Evolutionary conservation across 35 echinoderm and acorn worm species (phyloP).

Genomic region (Holothuria glaberrima): DNA sequence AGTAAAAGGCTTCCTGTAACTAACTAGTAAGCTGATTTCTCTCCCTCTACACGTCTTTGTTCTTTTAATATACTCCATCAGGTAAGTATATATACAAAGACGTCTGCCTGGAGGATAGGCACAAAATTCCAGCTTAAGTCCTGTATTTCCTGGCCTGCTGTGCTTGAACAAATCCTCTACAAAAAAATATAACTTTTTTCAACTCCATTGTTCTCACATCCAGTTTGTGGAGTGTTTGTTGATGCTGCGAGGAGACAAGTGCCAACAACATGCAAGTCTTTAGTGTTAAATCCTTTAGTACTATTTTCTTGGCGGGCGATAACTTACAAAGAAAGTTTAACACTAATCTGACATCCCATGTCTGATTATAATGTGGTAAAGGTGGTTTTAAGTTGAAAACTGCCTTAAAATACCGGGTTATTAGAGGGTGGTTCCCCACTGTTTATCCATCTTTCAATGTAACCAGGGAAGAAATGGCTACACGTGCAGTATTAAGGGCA

Average conservation of each 20-base stretch:
- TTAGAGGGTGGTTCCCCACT: not conserved
- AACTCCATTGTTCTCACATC: not conserved
- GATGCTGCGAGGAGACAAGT: not conserved
- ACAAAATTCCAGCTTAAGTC: not conserved
- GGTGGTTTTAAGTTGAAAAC: constrained; percentile 7
- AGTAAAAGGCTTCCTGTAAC: too few species aligned
- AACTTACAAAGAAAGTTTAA: not conserved
- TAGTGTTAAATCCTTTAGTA: not conserved
- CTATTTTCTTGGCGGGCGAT: not conserved
- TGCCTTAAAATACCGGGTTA: constrained; percentile 4
- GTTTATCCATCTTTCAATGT: not conserved
- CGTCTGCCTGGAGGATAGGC: constrained; percentile 13
- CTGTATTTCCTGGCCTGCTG: not conserved
- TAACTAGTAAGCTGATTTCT: constrained; percentile 36
- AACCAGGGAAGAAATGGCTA: not conserved
- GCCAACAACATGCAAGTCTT: constrained; percentile 44
- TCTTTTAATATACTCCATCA: constrained; percentile 1
- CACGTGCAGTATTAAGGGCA: constrained; percentile 19
- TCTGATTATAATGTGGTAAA: not conserved
- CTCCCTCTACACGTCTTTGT: not conserved
- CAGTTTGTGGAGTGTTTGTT: constrained; percentile 31
- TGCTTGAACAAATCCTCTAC: constrained; percentile 18
- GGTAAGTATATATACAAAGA: constrained; percentile 3
- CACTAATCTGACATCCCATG: constrained; percentile 32
- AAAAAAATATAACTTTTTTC: constrained; percentile 15